phyloP scores from a whole-genome alignment of 2,797 vertebrate species.

The Enoplosus armatus region DNA sequence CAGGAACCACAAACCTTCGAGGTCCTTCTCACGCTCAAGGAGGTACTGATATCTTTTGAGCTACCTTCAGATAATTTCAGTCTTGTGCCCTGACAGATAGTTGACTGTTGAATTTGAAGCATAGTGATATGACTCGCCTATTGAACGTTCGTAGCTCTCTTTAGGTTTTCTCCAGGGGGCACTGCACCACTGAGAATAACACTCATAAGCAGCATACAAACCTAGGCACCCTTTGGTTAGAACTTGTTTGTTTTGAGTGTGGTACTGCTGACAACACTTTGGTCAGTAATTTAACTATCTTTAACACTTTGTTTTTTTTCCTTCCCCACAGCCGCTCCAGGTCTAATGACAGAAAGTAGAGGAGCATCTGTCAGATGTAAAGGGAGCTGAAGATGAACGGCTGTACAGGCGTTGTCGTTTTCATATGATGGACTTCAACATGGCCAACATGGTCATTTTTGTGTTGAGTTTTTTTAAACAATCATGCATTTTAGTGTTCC shows the following conservation, averaged over 20 bases:
- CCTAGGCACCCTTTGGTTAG: not conserved
- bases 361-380: conserved; percentile 42
- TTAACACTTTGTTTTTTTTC: not conserved
- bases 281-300: not conserved
- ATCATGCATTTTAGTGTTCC: conserved; percentile 74
- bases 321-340: conserved; percentile 90
- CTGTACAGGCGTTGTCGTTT: conserved; percentile 62
- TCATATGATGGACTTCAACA: conserved; percentile 66
- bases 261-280: not conserved
- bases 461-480: conserved; percentile 61
- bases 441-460: conserved; percentile 55
- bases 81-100: not conserved
- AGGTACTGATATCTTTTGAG: conserved; percentile 84
- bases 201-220: not conserved
- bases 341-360: conserved; percentile 95
- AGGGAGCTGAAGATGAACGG: conserved; percentile 63
- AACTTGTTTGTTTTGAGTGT: not conserved
- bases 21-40: conserved; percentile 97
- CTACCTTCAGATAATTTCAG: not conserved
- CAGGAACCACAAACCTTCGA: conserved; percentile 98
- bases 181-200: not conserved
- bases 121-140: fast-evolving
- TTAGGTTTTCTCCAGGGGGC: not conserved
- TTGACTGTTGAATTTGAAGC: not conserved
- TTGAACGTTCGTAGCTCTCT: not conserved